A percentile compares a stretch with the other conserved stretches of the same genome.
Conservation (phyloP, 2,888 invertebrate genomes). For the Meiosimyza decipiens region DNA sequence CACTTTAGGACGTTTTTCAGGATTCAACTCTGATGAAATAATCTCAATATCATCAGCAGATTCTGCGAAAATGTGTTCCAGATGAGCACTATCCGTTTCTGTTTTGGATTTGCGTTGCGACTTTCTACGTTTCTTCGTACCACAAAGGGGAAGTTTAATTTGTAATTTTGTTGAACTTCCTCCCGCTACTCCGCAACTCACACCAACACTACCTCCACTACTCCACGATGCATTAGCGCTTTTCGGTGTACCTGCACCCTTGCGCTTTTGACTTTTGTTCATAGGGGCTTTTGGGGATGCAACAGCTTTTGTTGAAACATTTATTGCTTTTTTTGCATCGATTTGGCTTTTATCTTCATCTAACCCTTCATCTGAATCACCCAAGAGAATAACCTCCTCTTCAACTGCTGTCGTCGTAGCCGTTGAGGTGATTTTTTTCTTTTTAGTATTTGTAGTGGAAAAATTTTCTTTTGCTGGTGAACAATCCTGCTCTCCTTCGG, state of each 20-base stretch:
- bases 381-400: conserved; percentile 40
- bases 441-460: conserved; percentile 40
- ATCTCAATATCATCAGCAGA: conserved; percentile 56
- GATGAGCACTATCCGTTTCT: not conserved
- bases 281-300: conserved; percentile 26
- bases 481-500: conserved; percentile 32
- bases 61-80: conserved; percentile 40
- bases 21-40: conserved; percentile 50
- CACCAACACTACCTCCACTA: not conserved
- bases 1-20: conserved; percentile 54
- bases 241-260: conserved; percentile 44
- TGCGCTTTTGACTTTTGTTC: conserved; percentile 27
- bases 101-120: conserved; percentile 34
- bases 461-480: conserved; percentile 44
- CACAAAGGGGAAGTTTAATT: conserved; percentile 58
- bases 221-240: conserved; percentile 27
- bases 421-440: conserved; percentile 34
- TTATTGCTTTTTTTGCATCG: not conserved
- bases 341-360: conserved; percentile 2
- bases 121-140: conserved; percentile 57
- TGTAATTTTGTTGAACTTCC: conserved; percentile 48
- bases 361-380: conserved; percentile 37
- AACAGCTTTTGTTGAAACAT: not conserved
- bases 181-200: not conserved
- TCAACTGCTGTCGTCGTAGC: conserved; percentile 9